Conservation (phyloP, 2,888 invertebrate genomes). For the Tachina fera region DNA sequence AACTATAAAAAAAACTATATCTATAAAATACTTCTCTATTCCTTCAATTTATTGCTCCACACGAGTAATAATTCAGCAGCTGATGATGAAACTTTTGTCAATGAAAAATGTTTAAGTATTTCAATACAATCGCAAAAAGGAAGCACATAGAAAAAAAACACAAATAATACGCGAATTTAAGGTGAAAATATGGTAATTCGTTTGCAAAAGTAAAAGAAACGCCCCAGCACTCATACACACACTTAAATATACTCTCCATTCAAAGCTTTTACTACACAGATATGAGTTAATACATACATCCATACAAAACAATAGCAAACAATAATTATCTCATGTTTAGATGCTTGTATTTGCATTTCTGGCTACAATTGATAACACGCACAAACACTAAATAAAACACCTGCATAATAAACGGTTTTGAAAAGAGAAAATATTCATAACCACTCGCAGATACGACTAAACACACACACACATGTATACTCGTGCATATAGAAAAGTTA, state of each 20-base stretch:
- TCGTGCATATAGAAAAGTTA: neutral
- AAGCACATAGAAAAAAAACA: neutral
- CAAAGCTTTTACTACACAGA: neutral
- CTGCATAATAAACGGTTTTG: neutral
- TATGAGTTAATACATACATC: neutral
- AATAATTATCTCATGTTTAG: constrained; percentile 22
- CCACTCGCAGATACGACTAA: neutral
- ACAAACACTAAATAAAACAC: constrained; percentile 7
- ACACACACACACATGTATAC: constrained; percentile 7
- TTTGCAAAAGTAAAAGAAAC: constrained; percentile 5
- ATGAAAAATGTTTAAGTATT: constrained; percentile 23
- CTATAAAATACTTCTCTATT: neutral
- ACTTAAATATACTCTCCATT: neutral
- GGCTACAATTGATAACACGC: constrained; percentile 40
- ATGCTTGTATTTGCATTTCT: constrained; percentile 22
- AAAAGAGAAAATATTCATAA: constrained; percentile 25
- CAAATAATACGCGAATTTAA: constrained; percentile 7
- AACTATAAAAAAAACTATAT: too few species aligned
- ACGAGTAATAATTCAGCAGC: constrained; percentile 3
- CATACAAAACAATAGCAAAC: constrained; percentile 10
- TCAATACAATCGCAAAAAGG: constrained; percentile 5
- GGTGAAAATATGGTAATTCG: constrained; percentile 45
- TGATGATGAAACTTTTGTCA: constrained; percentile 11
- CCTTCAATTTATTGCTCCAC: neutral
- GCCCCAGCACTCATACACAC: neutral